Percentiles rank a stretch among this genome's conserved stretches.
Evolutionary conservation across 2,888 invertebrate species (phyloP).

Genomic region (Himalopsyche tibetana): DNA sequence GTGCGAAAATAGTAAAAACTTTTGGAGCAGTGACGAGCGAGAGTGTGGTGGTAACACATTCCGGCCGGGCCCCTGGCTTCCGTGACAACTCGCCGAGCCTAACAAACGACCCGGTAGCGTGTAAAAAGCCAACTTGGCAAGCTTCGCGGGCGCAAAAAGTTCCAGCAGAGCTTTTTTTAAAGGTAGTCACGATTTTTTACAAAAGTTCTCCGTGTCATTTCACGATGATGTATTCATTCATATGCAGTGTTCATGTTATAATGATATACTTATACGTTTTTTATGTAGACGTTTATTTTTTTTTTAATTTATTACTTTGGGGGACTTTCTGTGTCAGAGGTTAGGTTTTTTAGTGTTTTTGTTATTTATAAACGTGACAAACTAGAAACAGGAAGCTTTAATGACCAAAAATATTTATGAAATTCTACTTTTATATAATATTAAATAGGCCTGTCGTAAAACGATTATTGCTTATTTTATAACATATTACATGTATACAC

Average conservation of each 20-base stretch:
- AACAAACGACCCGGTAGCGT: slow-evolving; percentile 20
- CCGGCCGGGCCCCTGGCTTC: slow-evolving; percentile 17
- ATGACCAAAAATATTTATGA: background rate
- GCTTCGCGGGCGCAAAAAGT: slow-evolving; percentile 19
- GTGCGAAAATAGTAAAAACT: slow-evolving; percentile 12
- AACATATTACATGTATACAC: too few relatives aligned
- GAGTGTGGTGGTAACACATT: slow-evolving; percentile 4
- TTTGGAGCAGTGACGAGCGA: background rate
- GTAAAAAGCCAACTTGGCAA: slow-evolving; percentile 8
- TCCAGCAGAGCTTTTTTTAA: background rate
- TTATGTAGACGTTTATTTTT: background rate
- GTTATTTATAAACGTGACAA: slow-evolving; percentile 10
- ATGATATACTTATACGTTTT: background rate
- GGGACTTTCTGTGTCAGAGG: background rate
- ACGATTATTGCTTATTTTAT: too few relatives aligned
- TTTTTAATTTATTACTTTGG: background rate
- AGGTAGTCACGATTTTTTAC: slow-evolving; percentile 7
- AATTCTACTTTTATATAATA: too few relatives aligned
- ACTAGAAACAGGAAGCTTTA: background rate
- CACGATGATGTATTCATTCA: slow-evolving; percentile 11
- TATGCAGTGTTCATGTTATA: background rate
- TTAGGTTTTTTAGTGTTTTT: background rate
- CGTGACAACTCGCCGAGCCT: slow-evolving; percentile 13
- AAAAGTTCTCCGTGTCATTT: slow-evolving; percentile 15
- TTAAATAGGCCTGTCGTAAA: too few relatives aligned